Evolutionary conservation across 2,888 invertebrate genomes (phyloP).

Genomic region (Microctonus brassicae): DNA sequence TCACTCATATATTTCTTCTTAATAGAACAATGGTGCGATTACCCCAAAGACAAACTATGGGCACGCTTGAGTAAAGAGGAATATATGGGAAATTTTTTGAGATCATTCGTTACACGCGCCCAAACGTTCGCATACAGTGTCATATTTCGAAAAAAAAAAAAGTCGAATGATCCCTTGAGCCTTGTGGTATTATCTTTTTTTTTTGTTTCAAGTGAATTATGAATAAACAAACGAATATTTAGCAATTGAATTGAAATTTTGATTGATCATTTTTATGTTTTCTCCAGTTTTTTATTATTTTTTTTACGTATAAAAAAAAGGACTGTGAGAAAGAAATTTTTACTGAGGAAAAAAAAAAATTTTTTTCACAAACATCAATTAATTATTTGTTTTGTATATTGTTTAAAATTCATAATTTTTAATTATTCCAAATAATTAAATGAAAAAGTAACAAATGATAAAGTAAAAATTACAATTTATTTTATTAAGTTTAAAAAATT

Average conservation of each 20-base stretch:
- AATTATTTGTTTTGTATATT: too few relatives aligned
- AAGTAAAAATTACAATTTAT: too few relatives aligned
- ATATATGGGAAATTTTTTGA: conserved; percentile 5
- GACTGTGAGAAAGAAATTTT: too few relatives aligned
- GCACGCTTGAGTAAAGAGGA: conserved; percentile 12
- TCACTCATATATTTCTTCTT: too few relatives aligned
- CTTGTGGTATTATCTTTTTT: neutral
- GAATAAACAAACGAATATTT: neutral
- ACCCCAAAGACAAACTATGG: neutral
- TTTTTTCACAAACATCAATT: too few relatives aligned
- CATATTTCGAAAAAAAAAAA: too few relatives aligned
- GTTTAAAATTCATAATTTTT: too few relatives aligned
- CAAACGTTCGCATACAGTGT: neutral
- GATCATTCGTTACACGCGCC: neutral
- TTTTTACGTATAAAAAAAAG: too few relatives aligned
- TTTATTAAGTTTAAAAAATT: too few relatives aligned
- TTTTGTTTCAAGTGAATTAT: neutral
- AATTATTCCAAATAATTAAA: too few relatives aligned
- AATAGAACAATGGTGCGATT: neutral
- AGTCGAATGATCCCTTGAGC: neutral
- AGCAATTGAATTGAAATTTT: neutral
- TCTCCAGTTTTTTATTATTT: neutral
- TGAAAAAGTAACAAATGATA: too few relatives aligned
- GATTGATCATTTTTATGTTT: neutral
- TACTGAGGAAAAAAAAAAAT: too few relatives aligned